These are phyloP conservation scores for Myodes glareolus DNA, from an alignment of 2,113 vertebrate species.

Conservation along the genomic window DNA sequence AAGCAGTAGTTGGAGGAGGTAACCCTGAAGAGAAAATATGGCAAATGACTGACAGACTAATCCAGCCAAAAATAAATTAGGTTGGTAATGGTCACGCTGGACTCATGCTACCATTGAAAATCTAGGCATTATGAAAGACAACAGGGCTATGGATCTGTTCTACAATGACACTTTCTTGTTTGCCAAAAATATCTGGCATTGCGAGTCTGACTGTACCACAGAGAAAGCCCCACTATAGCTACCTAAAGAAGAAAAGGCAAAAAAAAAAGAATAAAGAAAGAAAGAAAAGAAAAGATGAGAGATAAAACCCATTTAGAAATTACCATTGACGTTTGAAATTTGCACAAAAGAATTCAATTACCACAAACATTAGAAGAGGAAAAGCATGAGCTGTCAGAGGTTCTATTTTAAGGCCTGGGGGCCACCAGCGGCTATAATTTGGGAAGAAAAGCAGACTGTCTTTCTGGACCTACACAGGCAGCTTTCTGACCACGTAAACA, in stretches of 20 bases:
- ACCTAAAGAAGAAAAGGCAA: background rate
- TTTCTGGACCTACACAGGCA: slow-evolving; percentile 59
- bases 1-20: slow-evolving; percentile 43
- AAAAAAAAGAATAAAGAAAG: background rate
- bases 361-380: slow-evolving; percentile 2
- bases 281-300: background rate
- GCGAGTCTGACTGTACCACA: slow-evolving; percentile 50
- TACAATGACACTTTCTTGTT: slow-evolving; percentile 63
- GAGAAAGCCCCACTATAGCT: slow-evolving; percentile 42
- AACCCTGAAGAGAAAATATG: slow-evolving; percentile 48
- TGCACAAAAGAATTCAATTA: background rate
- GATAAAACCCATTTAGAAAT: background rate
- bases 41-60: slow-evolving; percentile 51
- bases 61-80: slow-evolving; percentile 75
- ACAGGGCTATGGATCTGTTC: slow-evolving; percentile 44
- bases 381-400: background rate
- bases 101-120: slow-evolving; percentile 43
- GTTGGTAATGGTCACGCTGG: slow-evolving; percentile 60
- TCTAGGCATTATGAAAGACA: slow-evolving; percentile 29
- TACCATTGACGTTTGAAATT: slow-evolving; percentile 25
- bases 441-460: slow-evolving; percentile 39
- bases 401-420: slow-evolving; percentile 7
- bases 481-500: slow-evolving; percentile 54
- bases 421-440: slow-evolving; percentile 63
- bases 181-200: slow-evolving; percentile 49